Conservation (phyloP, 2,797 vertebrate genomes). For the Myoxocephalus aenaeus region DNA sequence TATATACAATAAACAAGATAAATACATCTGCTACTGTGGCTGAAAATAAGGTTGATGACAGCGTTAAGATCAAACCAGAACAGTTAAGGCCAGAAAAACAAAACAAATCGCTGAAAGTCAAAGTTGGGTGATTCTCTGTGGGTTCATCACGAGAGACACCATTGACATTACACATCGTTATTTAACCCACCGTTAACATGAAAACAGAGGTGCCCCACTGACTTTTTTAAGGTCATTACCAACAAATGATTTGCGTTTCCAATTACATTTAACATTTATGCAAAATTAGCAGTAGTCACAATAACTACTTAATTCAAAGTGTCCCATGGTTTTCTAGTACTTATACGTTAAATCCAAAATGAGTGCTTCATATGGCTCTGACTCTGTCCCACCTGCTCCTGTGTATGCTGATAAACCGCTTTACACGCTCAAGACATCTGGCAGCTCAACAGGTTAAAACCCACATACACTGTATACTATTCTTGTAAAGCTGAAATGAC, state of each 20-base stretch:
- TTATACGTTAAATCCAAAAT: conserved; percentile 12
- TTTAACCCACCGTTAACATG: not conserved
- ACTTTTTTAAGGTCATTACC: not conserved
- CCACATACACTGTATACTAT: conserved; percentile 1
- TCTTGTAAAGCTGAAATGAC: conserved; percentile 4
- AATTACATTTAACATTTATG: conserved; percentile 1
- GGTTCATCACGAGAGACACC: not conserved
- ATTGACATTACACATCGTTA: not conserved
- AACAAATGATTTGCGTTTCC: not conserved
- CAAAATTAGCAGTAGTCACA: conserved; percentile 4
- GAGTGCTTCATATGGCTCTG: conserved; percentile 30
- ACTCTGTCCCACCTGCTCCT: conserved; percentile 45
- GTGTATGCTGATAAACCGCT: conserved; percentile 26
- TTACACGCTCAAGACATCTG: conserved; percentile 37
- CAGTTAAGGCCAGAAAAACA: no score
- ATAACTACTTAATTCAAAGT: conserved; percentile 32
- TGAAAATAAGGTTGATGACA: no score
- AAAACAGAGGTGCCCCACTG: not conserved
- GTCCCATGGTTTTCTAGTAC: conserved; percentile 21
- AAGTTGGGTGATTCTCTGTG: not conserved
- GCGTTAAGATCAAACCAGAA: no score
- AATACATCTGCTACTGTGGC: no score
- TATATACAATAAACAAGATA: no score
- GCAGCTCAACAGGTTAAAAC: conserved; percentile 41
- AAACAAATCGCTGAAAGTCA: not conserved